Evolutionary conservation across 2,888 invertebrate species (phyloP), one percentile per base, ranked within the genome.

Genomic region (Atethmia centrago): DNA sequence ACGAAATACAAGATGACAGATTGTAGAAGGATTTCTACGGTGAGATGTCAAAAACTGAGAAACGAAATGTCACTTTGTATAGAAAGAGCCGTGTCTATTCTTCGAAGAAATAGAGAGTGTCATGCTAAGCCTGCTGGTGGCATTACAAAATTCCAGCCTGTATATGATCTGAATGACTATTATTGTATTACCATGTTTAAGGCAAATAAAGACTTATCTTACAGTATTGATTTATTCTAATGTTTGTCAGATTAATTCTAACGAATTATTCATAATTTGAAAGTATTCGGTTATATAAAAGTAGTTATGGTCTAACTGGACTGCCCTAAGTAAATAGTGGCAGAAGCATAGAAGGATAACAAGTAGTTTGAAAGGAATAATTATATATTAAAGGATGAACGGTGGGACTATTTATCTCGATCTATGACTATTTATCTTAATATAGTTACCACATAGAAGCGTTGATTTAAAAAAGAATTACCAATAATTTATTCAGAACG

Each of bases 161-260:
- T 36, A 36, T 36, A 4, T 36, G 36, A 36, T 36, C 2, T 36
- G 36, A 36, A 36, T 36, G 36, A 36, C 36, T 2, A 36, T 4
- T 31, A 31, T 31, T 36, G 36, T 36, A 36, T 36, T 36, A 36
- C 36, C 36, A 36, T 36, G 36, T 36, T 36, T 3, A 36, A 36
- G 36, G 36, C 36, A 36, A 36, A 36, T 36, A 36, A 36, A 36
- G 36, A 36, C 36, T 36, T 36, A 36, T 36, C 36, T 36, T 36
- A 36, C n/a, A 42, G 9, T 42, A 59, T 59, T 28, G 31, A 67
- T 67, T 56, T 49, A 63, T 51, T 74, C n/a, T 58, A 7, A 25
- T 25, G 8, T 40, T 49, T 8, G 21, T 21, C 21, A 36, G 7
- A 73, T 45, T 12, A 59, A 51, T 56, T 56, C 25, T 16, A 42